phyloP scores from a whole-genome alignment of 2,888 invertebrate species.

The Dexiosoma caninum region DNA sequence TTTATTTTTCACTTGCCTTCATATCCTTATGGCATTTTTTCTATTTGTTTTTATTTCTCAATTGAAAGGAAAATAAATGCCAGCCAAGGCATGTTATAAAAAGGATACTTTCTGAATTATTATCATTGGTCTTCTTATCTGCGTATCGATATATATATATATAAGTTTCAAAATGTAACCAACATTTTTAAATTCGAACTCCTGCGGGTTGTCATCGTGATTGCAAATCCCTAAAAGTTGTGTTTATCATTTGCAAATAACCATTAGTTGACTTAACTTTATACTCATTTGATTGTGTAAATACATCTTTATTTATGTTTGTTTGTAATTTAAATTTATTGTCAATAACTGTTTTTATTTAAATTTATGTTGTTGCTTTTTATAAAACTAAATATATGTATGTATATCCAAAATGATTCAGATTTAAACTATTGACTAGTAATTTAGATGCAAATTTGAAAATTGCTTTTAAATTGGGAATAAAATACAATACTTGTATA shows the following conservation, averaged over 20 bases:
- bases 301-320: slow-evolving; percentile 4
- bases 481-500: slow-evolving; percentile 39
- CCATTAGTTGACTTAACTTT: slow-evolving; percentile 47
- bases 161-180: background rate
- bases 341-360: slow-evolving; percentile 31
- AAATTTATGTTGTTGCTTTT: background rate
- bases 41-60: slow-evolving; percentile 13
- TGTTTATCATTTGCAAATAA: slow-evolving; percentile 47
- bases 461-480: slow-evolving; percentile 11
- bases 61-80: slow-evolving; percentile 15
- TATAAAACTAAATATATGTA: background rate
- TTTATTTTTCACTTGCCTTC: slow-evolving; percentile 36
- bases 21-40: background rate
- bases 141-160: background rate
- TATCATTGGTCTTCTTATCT: slow-evolving; percentile 10
- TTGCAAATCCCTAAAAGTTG: background rate
- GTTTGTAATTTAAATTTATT: slow-evolving; percentile 49
- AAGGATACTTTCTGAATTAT: slow-evolving; percentile 12
- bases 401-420: slow-evolving; percentile 10
- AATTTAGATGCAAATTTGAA: slow-evolving; percentile 43
- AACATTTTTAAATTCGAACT: background rate
- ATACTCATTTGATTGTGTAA: background rate
- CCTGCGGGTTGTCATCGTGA: slow-evolving; percentile 13
- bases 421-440: slow-evolving; percentile 10
- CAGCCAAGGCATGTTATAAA: slow-evolving; percentile 2